These are phyloP conservation scores for Spinus pinus DNA, from an alignment of 2,797 vertebrate genomes.

Conservation along the genomic window DNA sequence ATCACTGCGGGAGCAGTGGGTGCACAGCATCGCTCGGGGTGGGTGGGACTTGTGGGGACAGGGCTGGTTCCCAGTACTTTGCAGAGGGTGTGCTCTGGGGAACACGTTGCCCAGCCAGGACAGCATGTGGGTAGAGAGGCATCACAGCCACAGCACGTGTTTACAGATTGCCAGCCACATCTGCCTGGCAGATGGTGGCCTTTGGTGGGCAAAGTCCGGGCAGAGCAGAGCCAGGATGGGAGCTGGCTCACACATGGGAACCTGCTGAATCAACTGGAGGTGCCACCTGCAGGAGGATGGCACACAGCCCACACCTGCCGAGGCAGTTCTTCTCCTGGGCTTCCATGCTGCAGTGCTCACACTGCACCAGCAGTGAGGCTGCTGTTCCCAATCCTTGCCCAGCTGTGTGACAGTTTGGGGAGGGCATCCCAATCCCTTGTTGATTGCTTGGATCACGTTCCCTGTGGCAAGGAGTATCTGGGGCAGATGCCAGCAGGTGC, in stretches of 20 bases:
- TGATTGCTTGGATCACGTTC: accelerated
- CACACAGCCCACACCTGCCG: accelerated
- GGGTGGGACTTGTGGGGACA: accelerated
- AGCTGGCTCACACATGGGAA: not conserved
- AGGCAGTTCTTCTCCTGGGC: not conserved
- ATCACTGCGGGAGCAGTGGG: not conserved
- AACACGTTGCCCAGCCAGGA: accelerated
- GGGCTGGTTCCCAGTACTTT: not conserved
- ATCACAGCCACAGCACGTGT: accelerated
- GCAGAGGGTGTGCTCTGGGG: not conserved
- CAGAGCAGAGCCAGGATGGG: not conserved
- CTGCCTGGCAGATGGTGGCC: not conserved
- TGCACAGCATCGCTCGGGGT: not conserved
- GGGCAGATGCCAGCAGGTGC: not conserved
- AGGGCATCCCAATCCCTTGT: not conserved
- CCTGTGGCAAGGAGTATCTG: accelerated
- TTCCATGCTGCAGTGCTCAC: accelerated
- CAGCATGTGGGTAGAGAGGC: accelerated
- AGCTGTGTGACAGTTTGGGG: not conserved
- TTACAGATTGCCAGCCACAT: not conserved
- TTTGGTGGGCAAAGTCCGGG: not conserved
- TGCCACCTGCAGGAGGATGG: not conserved
- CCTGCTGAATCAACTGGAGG: not conserved
- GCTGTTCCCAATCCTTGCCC: not conserved
- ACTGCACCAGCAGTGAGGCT: not conserved